phyloP scores from a whole-genome alignment of 2,888 invertebrate genomes.

The Rugalucina vietnamica region DNA sequence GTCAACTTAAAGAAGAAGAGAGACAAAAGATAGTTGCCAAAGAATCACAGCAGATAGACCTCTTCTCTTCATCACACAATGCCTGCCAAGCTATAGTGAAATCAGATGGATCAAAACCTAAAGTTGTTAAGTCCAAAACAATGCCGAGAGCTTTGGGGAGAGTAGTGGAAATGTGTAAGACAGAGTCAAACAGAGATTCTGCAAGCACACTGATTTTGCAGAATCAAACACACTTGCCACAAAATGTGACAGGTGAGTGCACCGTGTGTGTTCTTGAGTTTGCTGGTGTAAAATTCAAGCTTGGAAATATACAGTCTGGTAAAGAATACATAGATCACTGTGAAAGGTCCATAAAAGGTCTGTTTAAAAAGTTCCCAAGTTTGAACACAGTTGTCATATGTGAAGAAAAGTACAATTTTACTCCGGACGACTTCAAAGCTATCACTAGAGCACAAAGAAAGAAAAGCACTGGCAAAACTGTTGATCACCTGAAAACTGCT shows the following conservation, averaged over 20 bases:
- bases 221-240: not conserved
- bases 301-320: not conserved
- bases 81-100: constrained; percentile 10
- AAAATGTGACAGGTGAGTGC: not conserved
- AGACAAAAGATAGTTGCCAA: constrained; percentile 2
- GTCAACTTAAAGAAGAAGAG: not conserved
- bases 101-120: constrained; percentile 16
- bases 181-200: not conserved
- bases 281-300: not conserved
- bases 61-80: constrained; percentile 12
- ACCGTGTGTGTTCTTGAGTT: not conserved
- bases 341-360: not conserved
- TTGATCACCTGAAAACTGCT: not conserved
- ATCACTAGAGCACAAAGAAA: not conserved
- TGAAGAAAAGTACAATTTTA: not conserved
- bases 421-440: not conserved
- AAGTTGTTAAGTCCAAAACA: constrained; percentile 13
- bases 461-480: not conserved
- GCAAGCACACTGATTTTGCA: not conserved
- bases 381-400: not conserved
- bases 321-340: not conserved
- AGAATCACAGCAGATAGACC: not conserved
- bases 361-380: not conserved
- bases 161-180: not conserved
- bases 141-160: not conserved